Evolutionary conservation across 2,113 vertebrate species (phyloP).

Genomic region (Merops nubicus): DNA sequence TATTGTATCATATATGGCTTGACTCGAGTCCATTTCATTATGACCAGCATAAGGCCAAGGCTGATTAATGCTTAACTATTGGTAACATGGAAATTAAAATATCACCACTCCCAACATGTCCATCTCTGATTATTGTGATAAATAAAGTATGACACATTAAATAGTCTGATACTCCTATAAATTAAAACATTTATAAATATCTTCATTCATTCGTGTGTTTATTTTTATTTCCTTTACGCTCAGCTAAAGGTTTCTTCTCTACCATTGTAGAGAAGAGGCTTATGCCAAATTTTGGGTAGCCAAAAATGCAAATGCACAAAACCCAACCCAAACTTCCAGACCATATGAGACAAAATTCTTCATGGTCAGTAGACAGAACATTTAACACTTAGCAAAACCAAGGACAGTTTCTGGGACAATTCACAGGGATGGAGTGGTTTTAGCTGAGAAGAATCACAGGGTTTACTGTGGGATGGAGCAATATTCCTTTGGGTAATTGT

Average conservation of each 20-base stretch:
- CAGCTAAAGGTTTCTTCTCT: neutral
- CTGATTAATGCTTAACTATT: neutral
- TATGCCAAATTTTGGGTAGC: neutral
- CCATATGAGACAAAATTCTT: neutral
- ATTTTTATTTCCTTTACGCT: neutral
- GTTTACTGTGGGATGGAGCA: neutral
- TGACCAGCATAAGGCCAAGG: neutral
- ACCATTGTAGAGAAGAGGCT: neutral
- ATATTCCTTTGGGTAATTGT: neutral
- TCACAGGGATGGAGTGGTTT: neutral
- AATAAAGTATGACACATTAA: neutral
- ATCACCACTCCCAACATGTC: neutral
- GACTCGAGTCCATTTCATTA: rapidly evolving
- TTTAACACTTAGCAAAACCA: neutral
- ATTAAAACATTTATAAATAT: neutral
- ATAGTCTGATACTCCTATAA: neutral
- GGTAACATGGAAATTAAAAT: neutral
- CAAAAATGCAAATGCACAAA: neutral
- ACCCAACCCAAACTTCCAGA: neutral
- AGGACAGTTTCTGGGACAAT: neutral
- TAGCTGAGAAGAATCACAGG: neutral
- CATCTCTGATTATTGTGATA: neutral
- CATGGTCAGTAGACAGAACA: neutral
- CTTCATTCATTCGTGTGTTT: neutral
- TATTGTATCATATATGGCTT: neutral